Conservation (phyloP, 2,113 vertebrate species). For the Varanus salvator region DNA sequence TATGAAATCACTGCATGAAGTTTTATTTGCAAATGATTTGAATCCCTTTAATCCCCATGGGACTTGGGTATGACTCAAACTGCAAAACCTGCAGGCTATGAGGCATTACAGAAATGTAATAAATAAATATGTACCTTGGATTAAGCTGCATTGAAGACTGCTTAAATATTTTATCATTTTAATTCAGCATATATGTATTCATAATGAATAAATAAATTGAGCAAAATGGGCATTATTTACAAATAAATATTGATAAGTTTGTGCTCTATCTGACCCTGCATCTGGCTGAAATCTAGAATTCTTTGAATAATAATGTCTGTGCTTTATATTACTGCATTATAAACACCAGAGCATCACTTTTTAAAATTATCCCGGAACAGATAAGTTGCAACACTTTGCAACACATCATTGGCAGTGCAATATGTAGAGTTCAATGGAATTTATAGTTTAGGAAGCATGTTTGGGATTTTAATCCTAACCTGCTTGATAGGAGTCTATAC, state of each 20-base stretch:
- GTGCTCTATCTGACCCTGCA: background rate
- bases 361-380: background rate
- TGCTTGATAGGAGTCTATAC: slow-evolving; percentile 21
- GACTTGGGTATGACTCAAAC: background rate
- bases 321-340: background rate
- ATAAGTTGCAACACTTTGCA: background rate
- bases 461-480: background rate
- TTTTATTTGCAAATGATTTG: background rate
- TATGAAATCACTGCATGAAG: background rate
- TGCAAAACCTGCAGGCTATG: background rate
- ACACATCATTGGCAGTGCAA: background rate
- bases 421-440: background rate
- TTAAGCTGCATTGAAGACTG: background rate
- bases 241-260: background rate
- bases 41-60: background rate
- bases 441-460: background rate
- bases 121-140: background rate
- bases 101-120: no score
- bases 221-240: background rate
- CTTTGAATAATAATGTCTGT: slow-evolving; percentile 31
- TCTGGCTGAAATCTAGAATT: background rate
- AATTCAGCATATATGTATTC: no score
- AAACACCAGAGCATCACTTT: background rate
- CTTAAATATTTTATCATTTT: no score
- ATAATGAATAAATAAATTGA: background rate